Evolutionary conservation across 1,140 invertebrate species (phyloP).

Genomic region (Danaus melanippus): DNA sequence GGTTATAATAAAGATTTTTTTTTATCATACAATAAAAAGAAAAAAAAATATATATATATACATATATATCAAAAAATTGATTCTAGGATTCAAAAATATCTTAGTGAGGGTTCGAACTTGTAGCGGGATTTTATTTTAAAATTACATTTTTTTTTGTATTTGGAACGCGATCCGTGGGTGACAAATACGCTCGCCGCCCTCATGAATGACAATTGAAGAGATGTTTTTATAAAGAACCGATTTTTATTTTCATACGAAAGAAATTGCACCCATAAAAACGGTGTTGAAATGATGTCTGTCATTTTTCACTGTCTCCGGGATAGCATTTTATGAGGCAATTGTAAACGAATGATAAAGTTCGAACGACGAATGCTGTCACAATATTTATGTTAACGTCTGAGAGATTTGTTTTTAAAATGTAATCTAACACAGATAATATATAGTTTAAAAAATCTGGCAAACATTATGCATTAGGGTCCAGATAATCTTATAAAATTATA

Average conservation of each 20-base stretch:
- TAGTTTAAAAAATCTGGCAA: no score
- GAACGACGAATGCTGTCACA: neutral
- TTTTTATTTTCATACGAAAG: slow-evolving; percentile 68
- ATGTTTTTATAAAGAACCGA: slow-evolving; percentile 69
- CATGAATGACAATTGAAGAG: slow-evolving; percentile 71
- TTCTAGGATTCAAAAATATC: slow-evolving; percentile 1
- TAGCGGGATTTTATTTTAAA: slow-evolving; percentile 59
- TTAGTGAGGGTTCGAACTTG: slow-evolving; percentile 48
- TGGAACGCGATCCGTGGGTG: slow-evolving; percentile 62
- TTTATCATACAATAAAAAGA: no score
- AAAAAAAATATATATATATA: no score
- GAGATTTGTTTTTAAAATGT: slow-evolving; percentile 18
- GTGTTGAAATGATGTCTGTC: slow-evolving; percentile 64
- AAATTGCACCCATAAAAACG: slow-evolving; percentile 68
- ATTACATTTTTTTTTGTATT: slow-evolving; percentile 67
- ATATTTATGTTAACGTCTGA: no score
- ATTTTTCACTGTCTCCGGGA: slow-evolving; percentile 63
- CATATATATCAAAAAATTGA: no score
- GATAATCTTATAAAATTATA: no score
- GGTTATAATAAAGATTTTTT: no score
- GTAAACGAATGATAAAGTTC: slow-evolving; percentile 43
- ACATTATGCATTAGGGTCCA: no score
- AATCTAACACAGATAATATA: no score
- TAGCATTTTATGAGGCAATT: slow-evolving; percentile 58
- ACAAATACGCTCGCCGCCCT: slow-evolving; percentile 65